Percentiles rank a stretch among this genome's conserved stretches.
phyloP scores from a whole-genome alignment of 1,140 invertebrate genomes.

The Eurosta solidaginis region DNA sequence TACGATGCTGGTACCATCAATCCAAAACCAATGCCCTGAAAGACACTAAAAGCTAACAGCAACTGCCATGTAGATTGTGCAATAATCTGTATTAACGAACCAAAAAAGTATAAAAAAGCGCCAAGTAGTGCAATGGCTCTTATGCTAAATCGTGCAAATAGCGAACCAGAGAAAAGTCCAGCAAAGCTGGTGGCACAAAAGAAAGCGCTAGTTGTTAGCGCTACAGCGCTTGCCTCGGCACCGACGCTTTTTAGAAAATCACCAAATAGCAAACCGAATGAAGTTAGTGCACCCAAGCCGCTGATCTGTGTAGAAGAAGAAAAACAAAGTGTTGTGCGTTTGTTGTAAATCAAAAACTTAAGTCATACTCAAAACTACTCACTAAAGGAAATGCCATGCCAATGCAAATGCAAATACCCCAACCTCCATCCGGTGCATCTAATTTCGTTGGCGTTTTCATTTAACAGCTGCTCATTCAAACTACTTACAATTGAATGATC shows the following conservation, averaged over 20 bases:
- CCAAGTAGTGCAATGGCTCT: slow-evolving; percentile 65
- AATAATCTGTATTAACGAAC: slow-evolving; percentile 64
- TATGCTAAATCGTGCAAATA: slow-evolving; percentile 63
- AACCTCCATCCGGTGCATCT: slow-evolving; percentile 67
- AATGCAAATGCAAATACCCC: slow-evolving; percentile 68
- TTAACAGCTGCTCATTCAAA: neutral
- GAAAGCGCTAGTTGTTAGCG: slow-evolving; percentile 66
- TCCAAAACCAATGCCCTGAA: slow-evolving; percentile 67
- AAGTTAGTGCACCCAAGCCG: slow-evolving; percentile 64
- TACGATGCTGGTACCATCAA: slow-evolving; percentile 66
- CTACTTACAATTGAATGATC: neutral
- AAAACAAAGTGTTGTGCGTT: neutral
- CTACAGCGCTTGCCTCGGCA: slow-evolving; percentile 65
- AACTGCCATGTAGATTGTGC: slow-evolving; percentile 62
- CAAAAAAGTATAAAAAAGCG: slow-evolving; percentile 62
- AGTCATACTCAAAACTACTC: slow-evolving; percentile 52
- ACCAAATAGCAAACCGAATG: slow-evolving; percentile 70
- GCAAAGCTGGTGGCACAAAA: slow-evolving; percentile 67
- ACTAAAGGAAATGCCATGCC: slow-evolving; percentile 67
- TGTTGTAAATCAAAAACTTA: neutral
- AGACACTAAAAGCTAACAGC: slow-evolving; percentile 63
- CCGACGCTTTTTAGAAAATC: slow-evolving; percentile 67
- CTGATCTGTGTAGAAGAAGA: slow-evolving; percentile 59
- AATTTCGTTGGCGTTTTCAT: slow-evolving; percentile 32
- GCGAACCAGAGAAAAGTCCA: slow-evolving; percentile 63